Percentiles rank a stretch among this genome's conserved stretches.
phyloP scores from a whole-genome alignment of 2,113 vertebrate species.

The Calypte anna region DNA sequence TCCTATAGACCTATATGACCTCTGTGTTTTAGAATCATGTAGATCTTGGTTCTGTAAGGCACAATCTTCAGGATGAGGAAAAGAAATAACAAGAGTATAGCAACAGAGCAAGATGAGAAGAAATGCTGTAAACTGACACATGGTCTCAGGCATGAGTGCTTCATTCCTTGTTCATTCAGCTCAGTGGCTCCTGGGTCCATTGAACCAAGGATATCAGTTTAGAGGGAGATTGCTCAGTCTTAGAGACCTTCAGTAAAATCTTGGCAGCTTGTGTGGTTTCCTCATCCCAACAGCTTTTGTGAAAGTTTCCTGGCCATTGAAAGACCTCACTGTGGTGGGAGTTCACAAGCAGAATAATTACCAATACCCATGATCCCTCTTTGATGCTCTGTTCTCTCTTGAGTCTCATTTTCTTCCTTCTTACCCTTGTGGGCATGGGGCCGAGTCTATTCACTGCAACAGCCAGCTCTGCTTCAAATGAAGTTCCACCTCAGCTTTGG shows the following conservation, averaged over 20 bases:
- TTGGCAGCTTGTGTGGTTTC: background rate
- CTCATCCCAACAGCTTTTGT: background rate
- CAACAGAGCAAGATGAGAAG: background rate
- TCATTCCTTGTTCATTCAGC: background rate
- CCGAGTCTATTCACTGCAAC: background rate
- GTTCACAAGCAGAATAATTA: background rate
- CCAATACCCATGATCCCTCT: accelerated
- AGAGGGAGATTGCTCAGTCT: background rate
- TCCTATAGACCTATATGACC: constrained; percentile 20
- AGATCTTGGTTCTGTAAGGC: background rate
- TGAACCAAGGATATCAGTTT: background rate
- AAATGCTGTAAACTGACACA: background rate
- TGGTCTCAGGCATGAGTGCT: accelerated
- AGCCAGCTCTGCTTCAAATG: background rate
- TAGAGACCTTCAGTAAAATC: background rate
- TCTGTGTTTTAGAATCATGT: background rate
- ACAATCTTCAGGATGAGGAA: background rate
- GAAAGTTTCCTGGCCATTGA: background rate
- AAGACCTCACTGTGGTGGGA: background rate
- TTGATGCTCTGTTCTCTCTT: background rate
- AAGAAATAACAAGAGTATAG: background rate
- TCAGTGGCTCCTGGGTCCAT: accelerated
- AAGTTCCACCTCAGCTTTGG: background rate
- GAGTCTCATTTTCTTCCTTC: background rate
- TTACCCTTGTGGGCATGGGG: background rate